Base-by-base conservation (phyloP, 1,140 invertebrate species). In the Conus ventricosus region DNA sequence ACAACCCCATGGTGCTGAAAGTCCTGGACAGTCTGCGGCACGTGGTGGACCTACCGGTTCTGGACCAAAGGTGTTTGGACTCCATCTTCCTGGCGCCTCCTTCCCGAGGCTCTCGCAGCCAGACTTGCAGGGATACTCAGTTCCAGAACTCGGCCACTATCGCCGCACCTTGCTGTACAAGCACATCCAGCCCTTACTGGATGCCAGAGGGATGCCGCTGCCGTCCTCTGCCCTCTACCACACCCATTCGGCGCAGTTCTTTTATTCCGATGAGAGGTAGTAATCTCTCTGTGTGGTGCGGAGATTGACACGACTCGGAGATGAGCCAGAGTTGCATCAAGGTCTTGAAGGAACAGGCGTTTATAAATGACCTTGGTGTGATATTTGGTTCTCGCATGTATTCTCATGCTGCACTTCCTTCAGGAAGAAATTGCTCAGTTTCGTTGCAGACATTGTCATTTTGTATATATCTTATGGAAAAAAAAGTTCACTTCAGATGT, bases 101-200 rank as follows among this genome's bases (percentile, higher is more conserved):
- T 17, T 51, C 71, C n/a, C 85, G 85, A 15, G 67, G 67, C 0
- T 27, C 39, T n/a, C 71, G 75, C 85, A 7, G 71, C 85, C 85
- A 85, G 60, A 71, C 84, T 1, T 39, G 53, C 25, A 63, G 85
- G 27, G 85, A 87, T 51, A 78, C 17, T 3, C 85, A 87, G 85
- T 76, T 87, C 67, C 85, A 87, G 85, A 75, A 87, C 85, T 76
- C 85, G 67, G 71, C 85, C 51, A 57, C 85, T 87, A 87, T 51
- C 71, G 85, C 17, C 85, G 85, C 71, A 87, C 85, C 23, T 20
- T 87, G 71, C 75, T 87, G 71, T 87, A 87, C 75, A 87, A 87
- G 23, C 85, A 87, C 71, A 87, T 87, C 85, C 85, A 87, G 39
- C 85, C 85, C 53, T 57, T 87, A 3, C 51, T 87, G 85, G 85